Percentiles rank a stretch among this genome's conserved stretches.
These are phyloP conservation scores for Caradrina kadenii DNA, from an alignment of 2,888 invertebrate species.

Conservation along the genomic window DNA sequence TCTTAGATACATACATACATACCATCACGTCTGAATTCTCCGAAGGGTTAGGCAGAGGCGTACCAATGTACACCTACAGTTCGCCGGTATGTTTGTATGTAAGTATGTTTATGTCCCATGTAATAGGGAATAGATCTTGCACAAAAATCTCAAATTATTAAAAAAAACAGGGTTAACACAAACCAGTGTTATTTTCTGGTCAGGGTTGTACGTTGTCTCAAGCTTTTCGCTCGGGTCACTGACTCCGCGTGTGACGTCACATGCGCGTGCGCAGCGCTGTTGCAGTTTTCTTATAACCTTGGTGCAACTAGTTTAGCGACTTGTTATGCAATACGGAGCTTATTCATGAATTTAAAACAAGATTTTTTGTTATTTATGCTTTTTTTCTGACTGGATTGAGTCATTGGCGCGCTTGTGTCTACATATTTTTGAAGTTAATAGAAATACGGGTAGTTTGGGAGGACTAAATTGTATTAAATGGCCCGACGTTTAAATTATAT, in stretches of 20 bases:
- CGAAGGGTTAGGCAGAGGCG: too few species aligned
- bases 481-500: not conserved
- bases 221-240: slow-evolving; percentile 57
- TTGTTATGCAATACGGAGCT: slow-evolving; percentile 55
- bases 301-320: slow-evolving; percentile 45
- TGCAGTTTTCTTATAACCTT: slow-evolving; percentile 53
- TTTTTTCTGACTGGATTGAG: slow-evolving; percentile 6
- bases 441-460: not conserved
- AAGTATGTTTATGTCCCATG: too few species aligned
- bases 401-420: not conserved
- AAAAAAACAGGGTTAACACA: slow-evolving; percentile 13
- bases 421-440: not conserved
- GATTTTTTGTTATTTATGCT: slow-evolving; percentile 22
- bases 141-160: too few species aligned
- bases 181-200: slow-evolving; percentile 26
- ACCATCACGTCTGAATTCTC: too few species aligned
- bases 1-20: too few species aligned
- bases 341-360: slow-evolving; percentile 41
- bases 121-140: too few species aligned
- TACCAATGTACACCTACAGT: too few species aligned
- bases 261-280: slow-evolving; percentile 57
- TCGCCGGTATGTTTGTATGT: too few species aligned
- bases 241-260: slow-evolving; percentile 62
- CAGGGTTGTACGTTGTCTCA: slow-evolving; percentile 24
- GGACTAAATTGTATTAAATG: not conserved